Evolutionary conservation across 2,797 vertebrate genomes (phyloP).

Genomic region (Erethizon dorsatum): DNA sequence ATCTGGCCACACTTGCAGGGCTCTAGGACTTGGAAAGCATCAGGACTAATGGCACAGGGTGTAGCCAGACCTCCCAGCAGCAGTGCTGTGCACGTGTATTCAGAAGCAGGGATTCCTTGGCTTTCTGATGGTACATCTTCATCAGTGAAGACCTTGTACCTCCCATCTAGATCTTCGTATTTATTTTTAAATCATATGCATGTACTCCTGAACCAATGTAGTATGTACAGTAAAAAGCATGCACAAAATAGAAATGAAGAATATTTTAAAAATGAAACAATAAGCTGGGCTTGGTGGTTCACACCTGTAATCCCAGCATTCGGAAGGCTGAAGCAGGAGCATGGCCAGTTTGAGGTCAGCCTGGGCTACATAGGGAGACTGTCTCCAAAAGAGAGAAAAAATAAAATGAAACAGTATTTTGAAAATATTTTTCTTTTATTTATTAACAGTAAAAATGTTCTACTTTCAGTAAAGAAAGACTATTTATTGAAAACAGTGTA

Average conservation of each 20-base stretch:
- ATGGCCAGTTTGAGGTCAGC: not conserved
- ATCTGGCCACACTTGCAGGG: not conserved
- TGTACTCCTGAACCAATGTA: not conserved
- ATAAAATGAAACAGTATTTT: slow-evolving; percentile 27
- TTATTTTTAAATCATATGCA: slow-evolving; percentile 45
- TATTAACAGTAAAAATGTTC: slow-evolving; percentile 76
- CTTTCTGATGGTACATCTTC: not conserved
- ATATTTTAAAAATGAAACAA: slow-evolving; percentile 54
- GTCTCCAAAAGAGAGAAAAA: not conserved
- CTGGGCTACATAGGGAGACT: not conserved
- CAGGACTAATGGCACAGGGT: not conserved
- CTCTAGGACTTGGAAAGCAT: not conserved
- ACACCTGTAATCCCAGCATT: not conserved
- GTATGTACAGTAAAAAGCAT: not conserved
- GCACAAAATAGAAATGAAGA: slow-evolving; percentile 52
- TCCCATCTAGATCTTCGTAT: not conserved
- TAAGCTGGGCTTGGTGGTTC: not conserved
- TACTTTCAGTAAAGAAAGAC: slow-evolving; percentile 64
- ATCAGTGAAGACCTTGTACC: not conserved
- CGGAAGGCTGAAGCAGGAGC: not conserved
- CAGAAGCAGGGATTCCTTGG: not conserved
- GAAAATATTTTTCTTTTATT: slow-evolving; percentile 78
- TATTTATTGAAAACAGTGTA: slow-evolving; percentile 74
- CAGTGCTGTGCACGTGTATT: not conserved
- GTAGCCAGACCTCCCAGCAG: not conserved